phyloP scores from a whole-genome alignment of 1,140 invertebrate genomes.

The Penaeus indicus region DNA sequence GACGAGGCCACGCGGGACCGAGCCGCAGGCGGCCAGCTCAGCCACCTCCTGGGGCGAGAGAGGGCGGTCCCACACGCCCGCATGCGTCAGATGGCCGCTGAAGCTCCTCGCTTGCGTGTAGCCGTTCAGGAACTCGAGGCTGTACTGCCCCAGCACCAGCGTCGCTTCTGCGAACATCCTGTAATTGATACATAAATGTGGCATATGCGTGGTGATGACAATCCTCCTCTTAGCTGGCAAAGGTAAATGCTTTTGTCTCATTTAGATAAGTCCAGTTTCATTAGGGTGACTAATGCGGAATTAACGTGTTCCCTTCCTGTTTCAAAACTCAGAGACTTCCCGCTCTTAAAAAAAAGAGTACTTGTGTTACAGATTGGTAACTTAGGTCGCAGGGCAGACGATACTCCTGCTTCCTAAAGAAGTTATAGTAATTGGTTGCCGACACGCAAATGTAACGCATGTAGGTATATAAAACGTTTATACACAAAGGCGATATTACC shows the following conservation, averaged over 20 bases:
- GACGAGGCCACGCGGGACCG: constrained; percentile 6
- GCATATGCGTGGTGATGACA: neutral
- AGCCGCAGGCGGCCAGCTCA: constrained; percentile 41
- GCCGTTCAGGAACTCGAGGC: constrained; percentile 31
- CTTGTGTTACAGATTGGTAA: too few relatives aligned
- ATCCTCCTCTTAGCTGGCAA: too few relatives aligned
- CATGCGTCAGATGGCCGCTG: constrained; percentile 46
- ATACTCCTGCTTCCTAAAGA: neutral
- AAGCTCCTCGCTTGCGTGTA: constrained; percentile 42
- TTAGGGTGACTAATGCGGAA: too few relatives aligned
- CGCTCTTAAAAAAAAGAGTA: too few relatives aligned
- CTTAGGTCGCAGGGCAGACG: too few relatives aligned
- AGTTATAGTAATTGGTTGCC: too few relatives aligned
- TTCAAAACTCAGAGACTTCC: too few relatives aligned
- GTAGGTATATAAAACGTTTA: too few relatives aligned
- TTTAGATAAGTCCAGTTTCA: too few relatives aligned
- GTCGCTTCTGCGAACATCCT: constrained; percentile 51
- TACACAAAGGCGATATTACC: neutral
- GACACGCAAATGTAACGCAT: neutral
- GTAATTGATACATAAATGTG: neutral
- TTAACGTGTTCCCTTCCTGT: too few relatives aligned
- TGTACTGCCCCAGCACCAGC: constrained; percentile 54
- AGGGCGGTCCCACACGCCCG: constrained; percentile 40
- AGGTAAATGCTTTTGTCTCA: too few relatives aligned
- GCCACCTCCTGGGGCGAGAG: constrained; percentile 20